These are phyloP conservation scores for Rostratula benghalensis DNA, from an alignment of 2,113 vertebrate genomes.

Conservation along the genomic window DNA sequence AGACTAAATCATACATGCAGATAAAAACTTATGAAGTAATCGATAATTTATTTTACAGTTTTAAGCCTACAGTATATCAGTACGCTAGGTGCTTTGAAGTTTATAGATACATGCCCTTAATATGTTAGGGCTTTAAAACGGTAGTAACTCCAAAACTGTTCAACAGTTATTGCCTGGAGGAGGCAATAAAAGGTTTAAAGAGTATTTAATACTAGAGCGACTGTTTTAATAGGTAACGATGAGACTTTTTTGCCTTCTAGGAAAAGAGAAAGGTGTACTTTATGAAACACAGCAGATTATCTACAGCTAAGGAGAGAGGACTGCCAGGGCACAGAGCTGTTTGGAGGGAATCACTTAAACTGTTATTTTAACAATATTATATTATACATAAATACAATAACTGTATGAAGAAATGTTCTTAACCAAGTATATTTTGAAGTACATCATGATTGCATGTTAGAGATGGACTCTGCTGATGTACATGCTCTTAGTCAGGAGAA, in stretches of 20 bases:
- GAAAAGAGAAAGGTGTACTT: not conserved
- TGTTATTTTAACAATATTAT: not conserved
- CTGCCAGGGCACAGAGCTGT: not conserved
- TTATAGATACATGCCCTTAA: not conserved
- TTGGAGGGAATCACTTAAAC: not conserved
- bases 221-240: not conserved
- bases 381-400: not conserved
- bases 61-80: not conserved
- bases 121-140: not conserved
- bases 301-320: not conserved
- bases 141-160: not conserved
- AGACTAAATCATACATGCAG: not conserved
- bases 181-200: not conserved
- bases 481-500: not conserved
- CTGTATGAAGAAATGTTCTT: not conserved
- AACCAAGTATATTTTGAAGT: not conserved
- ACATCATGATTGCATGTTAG: not conserved
- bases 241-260: not conserved
- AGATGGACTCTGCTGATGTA: not conserved
- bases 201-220: not conserved
- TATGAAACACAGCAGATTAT: not conserved
- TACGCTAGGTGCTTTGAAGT: not conserved
- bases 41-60: not conserved
- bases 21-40: not conserved
- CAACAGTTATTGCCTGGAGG: not conserved